A percentile compares a stretch with the other conserved stretches of the same genome.
phyloP scores from a whole-genome alignment of 2,888 invertebrate genomes.

The Hipparchia sbordonii region DNA sequence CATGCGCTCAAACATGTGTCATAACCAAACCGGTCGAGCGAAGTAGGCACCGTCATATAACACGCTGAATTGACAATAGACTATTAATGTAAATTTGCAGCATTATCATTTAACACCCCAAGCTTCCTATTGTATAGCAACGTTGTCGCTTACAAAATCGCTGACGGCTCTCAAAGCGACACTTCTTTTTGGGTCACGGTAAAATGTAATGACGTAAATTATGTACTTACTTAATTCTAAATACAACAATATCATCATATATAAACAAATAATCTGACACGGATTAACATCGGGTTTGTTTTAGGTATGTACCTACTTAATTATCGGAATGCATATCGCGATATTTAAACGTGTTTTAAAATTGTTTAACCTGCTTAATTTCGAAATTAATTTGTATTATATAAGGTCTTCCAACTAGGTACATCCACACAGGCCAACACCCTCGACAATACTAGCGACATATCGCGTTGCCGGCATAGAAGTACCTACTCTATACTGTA shows the following conservation, averaged over 20 bases:
- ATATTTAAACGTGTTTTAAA: too few relatives aligned
- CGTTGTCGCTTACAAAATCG: slow-evolving; percentile 46
- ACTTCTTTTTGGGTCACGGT: slow-evolving; percentile 64
- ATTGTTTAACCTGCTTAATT: too few relatives aligned
- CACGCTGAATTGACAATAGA: slow-evolving; percentile 68
- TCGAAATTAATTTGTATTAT: neutral
- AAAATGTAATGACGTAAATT: slow-evolving; percentile 18
- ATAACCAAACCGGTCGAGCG: slow-evolving; percentile 67
- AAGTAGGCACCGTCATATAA: slow-evolving; percentile 48
- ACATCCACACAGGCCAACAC: too few relatives aligned
- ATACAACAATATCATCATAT: neutral
- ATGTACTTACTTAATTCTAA: neutral
- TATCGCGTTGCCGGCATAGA: too few relatives aligned
- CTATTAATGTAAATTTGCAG: slow-evolving; percentile 68
- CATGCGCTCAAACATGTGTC: slow-evolving; percentile 66
- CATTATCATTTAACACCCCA: slow-evolving; percentile 56
- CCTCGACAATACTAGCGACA: too few relatives aligned
- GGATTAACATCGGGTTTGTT: too few relatives aligned
- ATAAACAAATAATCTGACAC: too few relatives aligned
- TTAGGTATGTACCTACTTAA: too few relatives aligned
- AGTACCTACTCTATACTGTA: too few relatives aligned
- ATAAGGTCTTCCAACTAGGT: too few relatives aligned
- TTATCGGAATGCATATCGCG: too few relatives aligned
- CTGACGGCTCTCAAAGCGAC: slow-evolving; percentile 54
- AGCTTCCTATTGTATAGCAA: slow-evolving; percentile 45